Conservation (phyloP, 2,113 vertebrate genomes). For the Melanerpes aurifrons region DNA sequence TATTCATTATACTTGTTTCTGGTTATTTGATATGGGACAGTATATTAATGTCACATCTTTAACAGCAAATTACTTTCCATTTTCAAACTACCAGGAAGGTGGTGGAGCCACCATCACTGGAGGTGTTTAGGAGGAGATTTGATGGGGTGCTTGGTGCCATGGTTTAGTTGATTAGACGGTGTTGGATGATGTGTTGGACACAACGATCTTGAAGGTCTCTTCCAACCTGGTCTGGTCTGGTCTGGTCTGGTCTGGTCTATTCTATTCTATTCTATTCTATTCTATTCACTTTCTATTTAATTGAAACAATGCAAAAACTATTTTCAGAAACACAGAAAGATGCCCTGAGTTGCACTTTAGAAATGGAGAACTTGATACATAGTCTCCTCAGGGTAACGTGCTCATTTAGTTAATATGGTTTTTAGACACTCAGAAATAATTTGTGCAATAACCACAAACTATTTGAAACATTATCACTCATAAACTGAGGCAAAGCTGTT, state of each 20-base stretch:
- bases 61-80: not conserved
- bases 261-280: too few species aligned
- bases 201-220: too few species aligned
- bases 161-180: too few species aligned
- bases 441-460: not conserved
- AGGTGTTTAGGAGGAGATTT: too few species aligned
- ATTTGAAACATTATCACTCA: not conserved
- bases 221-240: too few species aligned
- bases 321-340: not conserved
- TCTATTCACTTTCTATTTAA: not conserved
- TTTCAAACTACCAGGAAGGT: not conserved
- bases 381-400: not conserved
- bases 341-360: fast-evolving
- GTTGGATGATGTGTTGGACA: too few species aligned
- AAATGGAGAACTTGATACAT: not conserved
- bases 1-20: not conserved
- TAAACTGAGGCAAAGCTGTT: not conserved
- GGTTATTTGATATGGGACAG: not conserved
- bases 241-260: too few species aligned
- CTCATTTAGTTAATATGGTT: not conserved
- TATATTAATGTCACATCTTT: not conserved
- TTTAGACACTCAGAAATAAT: not conserved
- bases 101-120: too few species aligned
- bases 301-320: not conserved
- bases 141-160: too few species aligned